A percentile compares a stretch with the other conserved stretches of the same genome.
Conservation (phyloP, 2,797 vertebrate genomes). For the Neostethus bicornis region DNA sequence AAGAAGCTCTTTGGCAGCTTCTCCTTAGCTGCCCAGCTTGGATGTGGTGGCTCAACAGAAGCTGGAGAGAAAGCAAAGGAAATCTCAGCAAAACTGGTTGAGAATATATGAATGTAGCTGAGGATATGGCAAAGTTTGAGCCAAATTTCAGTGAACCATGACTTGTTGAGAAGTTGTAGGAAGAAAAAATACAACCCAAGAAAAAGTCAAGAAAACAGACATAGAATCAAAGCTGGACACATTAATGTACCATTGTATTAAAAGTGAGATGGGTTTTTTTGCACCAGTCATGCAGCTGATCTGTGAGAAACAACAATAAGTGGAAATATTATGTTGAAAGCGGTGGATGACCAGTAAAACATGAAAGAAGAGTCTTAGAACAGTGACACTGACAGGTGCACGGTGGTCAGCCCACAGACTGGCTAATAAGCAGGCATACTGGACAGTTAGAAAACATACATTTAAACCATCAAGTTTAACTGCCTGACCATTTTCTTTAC, state of each 20-base stretch:
- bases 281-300: background rate
- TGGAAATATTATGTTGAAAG: constrained; percentile 1
- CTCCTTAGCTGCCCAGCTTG: constrained; percentile 71
- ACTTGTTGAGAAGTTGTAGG: constrained; percentile 22
- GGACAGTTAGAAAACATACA: constrained; percentile 41
- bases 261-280: no score
- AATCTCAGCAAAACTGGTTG: constrained; percentile 32
- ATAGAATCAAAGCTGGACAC: background rate
- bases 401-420: constrained; percentile 23
- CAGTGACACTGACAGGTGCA: constrained; percentile 38
- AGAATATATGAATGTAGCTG: constrained; percentile 36
- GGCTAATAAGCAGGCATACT: constrained; percentile 40
- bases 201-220: background rate
- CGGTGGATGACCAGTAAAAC: constrained; percentile 15
- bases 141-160: constrained; percentile 32
- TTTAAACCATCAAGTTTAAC: constrained; percentile 36
- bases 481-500: constrained; percentile 38
- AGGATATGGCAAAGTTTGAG: constrained; percentile 8
- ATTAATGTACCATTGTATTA: no score
- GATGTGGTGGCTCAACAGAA: constrained; percentile 73
- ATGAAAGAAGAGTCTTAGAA: background rate
- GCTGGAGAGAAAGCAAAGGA: constrained; percentile 30
- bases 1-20: constrained; percentile 78
- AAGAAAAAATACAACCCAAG: constrained; percentile 3
- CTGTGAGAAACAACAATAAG: background rate